A percentile compares a stretch with the other conserved stretches of the same genome.
These are phyloP conservation scores for Pollicipes pollicipes DNA, from an alignment of 1,140 invertebrate genomes.

Conservation along the genomic window DNA sequence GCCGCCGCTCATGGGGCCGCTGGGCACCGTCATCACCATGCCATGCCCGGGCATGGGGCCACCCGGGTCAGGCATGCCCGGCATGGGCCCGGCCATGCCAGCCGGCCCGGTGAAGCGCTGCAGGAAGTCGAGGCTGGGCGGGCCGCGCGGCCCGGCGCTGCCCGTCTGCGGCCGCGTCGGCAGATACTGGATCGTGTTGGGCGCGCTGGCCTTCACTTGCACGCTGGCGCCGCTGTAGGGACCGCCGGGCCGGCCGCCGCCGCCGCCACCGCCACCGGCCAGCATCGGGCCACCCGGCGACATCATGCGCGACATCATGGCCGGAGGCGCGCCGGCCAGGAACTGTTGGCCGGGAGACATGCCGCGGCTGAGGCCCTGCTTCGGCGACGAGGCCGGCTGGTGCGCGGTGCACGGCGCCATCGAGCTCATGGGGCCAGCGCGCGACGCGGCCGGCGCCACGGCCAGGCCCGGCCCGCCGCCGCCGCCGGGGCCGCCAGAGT, in stretches of 20 bases:
- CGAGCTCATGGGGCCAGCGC: background rate
- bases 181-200: slow-evolving; percentile 94
- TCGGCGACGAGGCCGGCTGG: slow-evolving; percentile 2
- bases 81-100: slow-evolving; percentile 28
- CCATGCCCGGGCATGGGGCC: slow-evolving; percentile 7
- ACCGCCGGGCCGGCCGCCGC: slow-evolving; percentile 16
- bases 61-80: slow-evolving; percentile 15
- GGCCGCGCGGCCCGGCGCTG: slow-evolving; percentile 44
- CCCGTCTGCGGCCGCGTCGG: slow-evolving; percentile 65
- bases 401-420: background rate
- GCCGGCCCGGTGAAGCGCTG: slow-evolving; percentile 53
- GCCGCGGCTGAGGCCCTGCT: background rate
- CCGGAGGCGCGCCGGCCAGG: slow-evolving; percentile 13
- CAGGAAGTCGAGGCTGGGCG: slow-evolving; percentile 78
- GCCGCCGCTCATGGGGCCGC: slow-evolving; percentile 19
- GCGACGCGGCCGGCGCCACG: slow-evolving; percentile 23
- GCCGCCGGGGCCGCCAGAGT: slow-evolving; percentile 20
- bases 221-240: slow-evolving; percentile 46
- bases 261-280: slow-evolving; percentile 18
- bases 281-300: slow-evolving; percentile 22
- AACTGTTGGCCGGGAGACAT: background rate
- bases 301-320: slow-evolving; percentile 30
- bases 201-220: slow-evolving; percentile 86
- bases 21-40: slow-evolving; percentile 18
- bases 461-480: slow-evolving; percentile 17